phyloP scores from a whole-genome alignment of 2,113 vertebrate genomes.

The Reinhardtius hippoglossoides region DNA sequence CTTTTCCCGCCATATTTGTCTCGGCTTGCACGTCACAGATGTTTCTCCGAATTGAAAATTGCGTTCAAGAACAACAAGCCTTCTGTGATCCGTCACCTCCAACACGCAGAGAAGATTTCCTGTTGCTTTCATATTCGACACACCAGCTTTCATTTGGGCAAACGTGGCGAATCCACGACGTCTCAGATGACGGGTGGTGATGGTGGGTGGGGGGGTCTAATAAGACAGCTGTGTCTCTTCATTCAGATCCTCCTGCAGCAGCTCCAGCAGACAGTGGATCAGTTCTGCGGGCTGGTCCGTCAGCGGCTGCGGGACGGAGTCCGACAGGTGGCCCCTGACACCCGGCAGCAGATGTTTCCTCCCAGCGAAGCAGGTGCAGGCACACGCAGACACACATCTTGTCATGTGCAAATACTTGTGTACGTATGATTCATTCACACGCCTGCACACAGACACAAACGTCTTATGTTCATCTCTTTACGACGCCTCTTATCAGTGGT shows the following conservation, averaged over 20 bases:
- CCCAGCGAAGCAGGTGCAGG: constrained; percentile 65
- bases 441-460: constrained; percentile 18
- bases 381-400: constrained; percentile 28
- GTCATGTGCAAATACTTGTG: constrained; percentile 35
- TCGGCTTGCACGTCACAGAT: too few species aligned
- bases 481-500: constrained; percentile 43
- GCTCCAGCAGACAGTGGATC: constrained; percentile 18
- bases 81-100: not conserved
- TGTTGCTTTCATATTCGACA: not conserved
- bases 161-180: not conserved
- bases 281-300: constrained; percentile 13
- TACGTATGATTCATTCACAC: constrained; percentile 9
- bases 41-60: too few species aligned
- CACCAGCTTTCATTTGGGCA: not conserved
- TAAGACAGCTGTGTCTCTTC: constrained; percentile 41
- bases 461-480: constrained; percentile 48
- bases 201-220: not conserved
- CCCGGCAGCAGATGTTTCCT: constrained; percentile 74
- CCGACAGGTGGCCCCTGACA: constrained; percentile 73
- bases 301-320: constrained; percentile 29
- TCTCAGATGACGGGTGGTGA: constrained; percentile 7
- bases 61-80: not conserved
- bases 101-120: not conserved
- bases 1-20: too few species aligned
- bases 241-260: constrained; percentile 21